These are phyloP conservation scores for Papilio gigon DNA, from an alignment of 2,888 invertebrate genomes.

Conservation along the genomic window DNA sequence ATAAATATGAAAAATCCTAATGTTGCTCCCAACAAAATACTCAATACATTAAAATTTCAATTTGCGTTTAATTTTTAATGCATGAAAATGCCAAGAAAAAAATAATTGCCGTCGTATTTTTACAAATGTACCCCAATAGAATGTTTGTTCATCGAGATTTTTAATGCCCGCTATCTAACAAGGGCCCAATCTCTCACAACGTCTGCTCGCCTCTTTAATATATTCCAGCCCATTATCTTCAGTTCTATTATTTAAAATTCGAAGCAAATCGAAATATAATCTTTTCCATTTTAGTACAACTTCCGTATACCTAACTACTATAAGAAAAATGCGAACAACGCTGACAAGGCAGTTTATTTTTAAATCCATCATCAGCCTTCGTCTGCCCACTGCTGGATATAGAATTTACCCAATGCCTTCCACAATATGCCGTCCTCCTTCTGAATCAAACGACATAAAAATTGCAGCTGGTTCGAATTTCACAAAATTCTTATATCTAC, in stretches of 20 bases:
- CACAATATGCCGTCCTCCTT: too few relatives aligned
- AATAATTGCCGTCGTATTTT: neutral
- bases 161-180: neutral
- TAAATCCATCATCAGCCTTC: too few relatives aligned
- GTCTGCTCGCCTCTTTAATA: neutral
- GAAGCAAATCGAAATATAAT: neutral
- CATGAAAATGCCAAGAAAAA: neutral
- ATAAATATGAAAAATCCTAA: neutral
- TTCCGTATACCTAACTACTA: neutral
- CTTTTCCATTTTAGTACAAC: neutral
- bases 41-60: neutral
- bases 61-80: neutral
- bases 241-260: neutral
- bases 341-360: too few relatives aligned
- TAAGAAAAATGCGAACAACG: too few relatives aligned
- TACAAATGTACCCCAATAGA: neutral
- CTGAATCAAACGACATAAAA: too few relatives aligned
- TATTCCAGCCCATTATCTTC: constrained; percentile 8
- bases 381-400: too few relatives aligned
- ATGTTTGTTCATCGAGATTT: neutral
- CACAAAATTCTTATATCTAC: too few relatives aligned
- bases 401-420: too few relatives aligned
- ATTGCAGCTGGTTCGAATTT: too few relatives aligned
- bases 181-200: neutral
- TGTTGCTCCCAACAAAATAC: neutral